Evolutionary conservation across 1,140 invertebrate genomes (phyloP).

Genomic region (Zophobas morio): DNA sequence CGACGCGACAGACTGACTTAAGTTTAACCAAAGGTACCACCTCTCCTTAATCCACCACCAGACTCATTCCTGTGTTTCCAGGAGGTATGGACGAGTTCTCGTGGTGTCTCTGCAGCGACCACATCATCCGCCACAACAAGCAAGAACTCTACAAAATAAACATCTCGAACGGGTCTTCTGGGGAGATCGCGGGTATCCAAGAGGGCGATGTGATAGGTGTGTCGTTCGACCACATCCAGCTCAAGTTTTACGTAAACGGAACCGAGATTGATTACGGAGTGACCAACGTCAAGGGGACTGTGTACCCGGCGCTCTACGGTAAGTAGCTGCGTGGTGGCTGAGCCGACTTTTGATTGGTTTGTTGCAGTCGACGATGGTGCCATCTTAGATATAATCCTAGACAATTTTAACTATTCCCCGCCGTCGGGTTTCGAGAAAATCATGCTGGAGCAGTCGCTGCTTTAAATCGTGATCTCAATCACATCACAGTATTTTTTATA

Average conservation of each 20-base stretch:
- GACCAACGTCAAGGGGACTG: conserved; percentile 89
- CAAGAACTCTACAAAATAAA: conserved; percentile 82
- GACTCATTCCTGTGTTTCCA: conserved; percentile 59
- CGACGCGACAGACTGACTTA: conserved; percentile 89
- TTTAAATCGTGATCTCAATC: conserved; percentile 75
- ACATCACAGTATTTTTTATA: conserved; percentile 47
- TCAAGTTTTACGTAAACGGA: conserved; percentile 97
- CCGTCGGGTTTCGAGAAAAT: conserved; percentile 96
- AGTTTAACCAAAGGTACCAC: conserved; percentile 79
- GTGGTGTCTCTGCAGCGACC: conserved; percentile 94
- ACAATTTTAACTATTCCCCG: conserved; percentile 87
- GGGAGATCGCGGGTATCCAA: conserved; percentile 72
- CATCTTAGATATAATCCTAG: conserved; percentile 94
- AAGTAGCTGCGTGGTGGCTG: conserved; percentile 64
- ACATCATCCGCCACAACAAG: conserved; percentile 87
- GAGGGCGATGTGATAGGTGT: conserved; percentile 97
- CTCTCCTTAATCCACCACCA: background rate
- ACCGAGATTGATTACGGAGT: conserved; percentile 88
- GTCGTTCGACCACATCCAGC: conserved; percentile 95
- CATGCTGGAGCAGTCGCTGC: conserved; percentile 96
- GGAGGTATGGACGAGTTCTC: conserved; percentile 91
- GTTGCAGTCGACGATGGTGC: conserved; percentile 96
- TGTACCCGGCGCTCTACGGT: conserved; percentile 96
- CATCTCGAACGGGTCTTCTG: conserved; percentile 60
- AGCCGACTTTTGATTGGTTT: conserved; percentile 32